These are phyloP conservation scores for Macrocentrus cingulum DNA, from an alignment of 1,140 invertebrate species.

Conservation along the genomic window DNA sequence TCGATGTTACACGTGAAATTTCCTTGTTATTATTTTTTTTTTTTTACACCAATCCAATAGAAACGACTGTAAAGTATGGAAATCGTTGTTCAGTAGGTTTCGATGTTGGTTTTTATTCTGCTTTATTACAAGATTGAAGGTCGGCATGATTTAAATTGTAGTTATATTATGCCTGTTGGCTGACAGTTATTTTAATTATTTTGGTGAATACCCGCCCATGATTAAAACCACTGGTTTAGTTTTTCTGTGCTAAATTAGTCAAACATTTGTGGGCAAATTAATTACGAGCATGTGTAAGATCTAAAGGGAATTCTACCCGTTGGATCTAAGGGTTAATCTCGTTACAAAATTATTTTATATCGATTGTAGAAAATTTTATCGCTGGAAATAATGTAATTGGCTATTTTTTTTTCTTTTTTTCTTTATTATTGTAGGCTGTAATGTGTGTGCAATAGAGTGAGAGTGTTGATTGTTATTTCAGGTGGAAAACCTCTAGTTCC, in stretches of 20 bases:
- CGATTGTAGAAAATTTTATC: no score
- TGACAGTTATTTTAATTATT: no score
- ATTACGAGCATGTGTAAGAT: slow-evolving; percentile 46
- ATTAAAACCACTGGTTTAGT: slow-evolving; percentile 33
- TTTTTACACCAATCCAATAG: no score
- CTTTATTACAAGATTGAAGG: no score
- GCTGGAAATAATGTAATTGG: no score
- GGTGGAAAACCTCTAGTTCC: slow-evolving; percentile 62
- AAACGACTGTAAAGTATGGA: no score
- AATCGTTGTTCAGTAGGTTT: not conserved
- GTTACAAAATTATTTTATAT: slow-evolving; percentile 32
- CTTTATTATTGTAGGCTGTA: slow-evolving; percentile 7
- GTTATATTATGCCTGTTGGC: no score
- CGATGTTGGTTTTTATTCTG: not conserved
- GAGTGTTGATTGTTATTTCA: slow-evolving; percentile 41
- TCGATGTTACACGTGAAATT: slow-evolving; percentile 49
- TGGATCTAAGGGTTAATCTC: slow-evolving; percentile 45
- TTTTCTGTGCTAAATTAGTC: slow-evolving; percentile 29
- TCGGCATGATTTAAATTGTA: no score
- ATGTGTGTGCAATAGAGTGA: not conserved
- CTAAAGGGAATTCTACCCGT: slow-evolving; percentile 30
- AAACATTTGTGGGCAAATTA: slow-evolving; percentile 34
- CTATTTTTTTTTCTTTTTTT: no score
- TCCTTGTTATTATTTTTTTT: not conserved
- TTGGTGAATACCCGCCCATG: slow-evolving; percentile 21